phyloP scores from a whole-genome alignment of 2,113 vertebrate genomes.

The Cichladusa arquata region DNA sequence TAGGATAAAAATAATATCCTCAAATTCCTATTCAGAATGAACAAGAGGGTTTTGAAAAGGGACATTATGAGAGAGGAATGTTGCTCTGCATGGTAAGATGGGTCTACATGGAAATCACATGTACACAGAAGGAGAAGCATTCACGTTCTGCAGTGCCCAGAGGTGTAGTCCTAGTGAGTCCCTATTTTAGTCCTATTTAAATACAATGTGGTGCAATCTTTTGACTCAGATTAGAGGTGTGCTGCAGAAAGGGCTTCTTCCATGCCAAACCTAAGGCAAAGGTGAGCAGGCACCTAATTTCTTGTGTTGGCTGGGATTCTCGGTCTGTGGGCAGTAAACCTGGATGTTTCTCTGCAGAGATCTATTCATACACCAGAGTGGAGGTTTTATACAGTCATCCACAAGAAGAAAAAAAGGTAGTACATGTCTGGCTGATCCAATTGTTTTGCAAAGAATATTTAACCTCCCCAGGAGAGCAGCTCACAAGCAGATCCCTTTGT shows the following conservation, averaged over 20 bases:
- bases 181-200: neutral
- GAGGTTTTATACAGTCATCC: neutral
- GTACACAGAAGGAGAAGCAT: neutral
- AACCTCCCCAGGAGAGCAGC: neutral
- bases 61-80: accelerated
- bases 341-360: neutral
- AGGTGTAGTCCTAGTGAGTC: neutral
- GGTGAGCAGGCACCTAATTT: neutral
- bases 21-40: neutral
- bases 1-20: neutral
- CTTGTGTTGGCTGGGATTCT: neutral
- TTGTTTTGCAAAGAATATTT: neutral
- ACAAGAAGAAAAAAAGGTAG: neutral
- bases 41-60: neutral
- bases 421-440: neutral
- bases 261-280: neutral
- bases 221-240: neutral
- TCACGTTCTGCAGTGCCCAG: neutral
- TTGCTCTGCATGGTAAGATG: neutral
- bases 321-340: neutral
- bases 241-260: neutral
- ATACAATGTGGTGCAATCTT: neutral
- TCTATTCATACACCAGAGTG: neutral
- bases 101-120: neutral
- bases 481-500: neutral